Conservation (phyloP, 2,888 invertebrate species). For the Neoaliturus tenellus region DNA sequence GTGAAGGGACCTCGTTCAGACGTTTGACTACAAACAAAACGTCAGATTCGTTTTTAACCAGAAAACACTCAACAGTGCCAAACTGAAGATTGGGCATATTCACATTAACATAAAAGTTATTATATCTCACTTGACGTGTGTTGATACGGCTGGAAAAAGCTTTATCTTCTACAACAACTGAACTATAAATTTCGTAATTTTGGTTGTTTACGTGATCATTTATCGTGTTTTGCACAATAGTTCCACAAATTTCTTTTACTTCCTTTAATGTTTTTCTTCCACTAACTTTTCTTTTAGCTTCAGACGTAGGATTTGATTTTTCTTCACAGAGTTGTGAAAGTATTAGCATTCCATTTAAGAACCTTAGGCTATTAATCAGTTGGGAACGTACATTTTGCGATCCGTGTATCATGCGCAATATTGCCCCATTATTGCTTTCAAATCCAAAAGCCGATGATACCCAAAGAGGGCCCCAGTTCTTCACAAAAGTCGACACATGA, state of each 20-base stretch:
- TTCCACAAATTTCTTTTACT: neutral
- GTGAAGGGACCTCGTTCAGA: neutral
- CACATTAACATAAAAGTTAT: neutral
- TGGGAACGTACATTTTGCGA: neutral
- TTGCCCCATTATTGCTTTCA: neutral
- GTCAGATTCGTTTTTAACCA: neutral
- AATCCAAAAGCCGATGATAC: neutral
- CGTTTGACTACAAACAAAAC: neutral
- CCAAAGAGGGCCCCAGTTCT: neutral
- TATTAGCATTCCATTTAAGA: neutral
- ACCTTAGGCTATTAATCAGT: neutral
- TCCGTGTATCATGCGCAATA: neutral
- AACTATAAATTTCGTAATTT: neutral
- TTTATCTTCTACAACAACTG: neutral
- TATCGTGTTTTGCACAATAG: neutral
- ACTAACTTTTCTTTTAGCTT: neutral
- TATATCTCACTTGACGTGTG: neutral
- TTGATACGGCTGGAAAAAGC: neutral
- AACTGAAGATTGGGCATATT: neutral
- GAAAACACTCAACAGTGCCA: neutral
- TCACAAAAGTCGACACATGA: neutral
- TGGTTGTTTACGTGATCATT: neutral
- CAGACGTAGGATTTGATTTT: neutral
- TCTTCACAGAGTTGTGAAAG: neutral
- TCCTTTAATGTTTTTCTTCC: neutral